Evolutionary conservation across 2,797 vertebrate genomes (phyloP).

Genomic region (Rhinogobio ventralis): DNA sequence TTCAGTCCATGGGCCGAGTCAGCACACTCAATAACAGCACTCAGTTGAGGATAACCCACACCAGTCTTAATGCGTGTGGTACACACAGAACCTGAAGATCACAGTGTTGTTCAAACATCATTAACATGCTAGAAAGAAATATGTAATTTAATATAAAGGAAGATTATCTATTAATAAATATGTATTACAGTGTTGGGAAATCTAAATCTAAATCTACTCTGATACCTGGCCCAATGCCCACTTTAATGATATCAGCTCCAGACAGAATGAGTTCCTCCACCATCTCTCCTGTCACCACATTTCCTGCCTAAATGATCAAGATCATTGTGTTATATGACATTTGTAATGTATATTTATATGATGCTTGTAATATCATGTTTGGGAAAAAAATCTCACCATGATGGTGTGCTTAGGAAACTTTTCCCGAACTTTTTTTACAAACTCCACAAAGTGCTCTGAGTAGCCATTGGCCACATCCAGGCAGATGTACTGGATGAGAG

Average conservation of each 20-base stretch:
- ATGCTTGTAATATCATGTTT: not conserved
- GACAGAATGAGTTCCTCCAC: slow-evolving; percentile 97
- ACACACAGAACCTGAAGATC: slow-evolving; percentile 90
- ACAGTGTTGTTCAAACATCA: slow-evolving; percentile 17
- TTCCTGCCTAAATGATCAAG: slow-evolving; percentile 86
- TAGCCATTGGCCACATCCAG: slow-evolving; percentile 98
- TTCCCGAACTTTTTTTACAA: slow-evolving; percentile 90
- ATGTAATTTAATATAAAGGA: not conserved
- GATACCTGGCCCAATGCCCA: slow-evolving; percentile 95
- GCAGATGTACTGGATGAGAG: slow-evolving; percentile 92
- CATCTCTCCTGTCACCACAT: slow-evolving; percentile 99
- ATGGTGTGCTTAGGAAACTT: slow-evolving; percentile 95
- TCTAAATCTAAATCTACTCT: too few relatives aligned
- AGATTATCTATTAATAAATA: not conserved
- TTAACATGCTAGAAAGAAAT: not conserved
- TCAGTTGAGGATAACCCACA: slow-evolving; percentile 97
- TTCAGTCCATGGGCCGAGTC: slow-evolving; percentile 97
- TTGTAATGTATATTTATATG: not conserved
- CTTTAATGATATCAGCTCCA: slow-evolving; percentile 98
- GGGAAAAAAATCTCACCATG: slow-evolving; percentile 84
- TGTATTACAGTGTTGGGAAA: not conserved
- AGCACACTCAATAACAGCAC: slow-evolving; percentile 97
- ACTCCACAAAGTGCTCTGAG: slow-evolving; percentile 97
- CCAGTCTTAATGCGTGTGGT: slow-evolving; percentile 98
- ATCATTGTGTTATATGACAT: not conserved